Base-by-base conservation (phyloP, 2,888 invertebrate genomes). In the Dascillus cervinus region DNA sequence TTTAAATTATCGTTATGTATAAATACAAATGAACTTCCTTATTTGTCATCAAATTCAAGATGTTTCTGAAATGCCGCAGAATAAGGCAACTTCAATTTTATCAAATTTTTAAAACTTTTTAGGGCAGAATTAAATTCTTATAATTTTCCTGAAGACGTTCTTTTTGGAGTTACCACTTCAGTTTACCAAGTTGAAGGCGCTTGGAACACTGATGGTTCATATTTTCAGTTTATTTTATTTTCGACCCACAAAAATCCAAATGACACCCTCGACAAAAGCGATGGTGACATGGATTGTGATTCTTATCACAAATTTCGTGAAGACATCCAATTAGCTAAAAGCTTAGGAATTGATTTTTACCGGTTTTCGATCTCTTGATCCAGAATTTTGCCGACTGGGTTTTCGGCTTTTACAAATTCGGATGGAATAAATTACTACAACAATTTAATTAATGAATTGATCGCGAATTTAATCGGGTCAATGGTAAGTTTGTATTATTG, bases 321-420 rank as follows among this genome's bases (percentile, higher is more conserved):
- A 14, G 82, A 83, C 46, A 70, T 79, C 1, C 49, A 58, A 22
- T 52, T 77, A 26, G 47, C 80, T 32, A 66, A 63, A 29, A 51
- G 67, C n/a, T 58, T 78, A 1, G 74, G 77, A 9, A 76, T 75
- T 0, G 65, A 75, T 43, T 70, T 70, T 56, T 74, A 73, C 50
- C 61, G 60, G 12, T 69, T 74, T 47, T 78, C 77, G 1, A 58
- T 79, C 11, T 73, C 80, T 32, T 83, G 83, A 82, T 57, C 80
- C 0, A 66, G 83, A 47, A 69, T 84, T 13, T 56, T 83, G 20
- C 80, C 81, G 0, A 69, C 63, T 28, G 81, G 51, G 3, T 58
- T 69, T 4, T 56, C 64, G 37, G 69, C 72, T 59, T 62, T 50
- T 36, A 60, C 79, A 19, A 80, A 79, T 55, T 64, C 65, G 60